Evolutionary conservation across 2,113 vertebrate species (phyloP).

Genomic region (Corythornis madagascariensis): DNA sequence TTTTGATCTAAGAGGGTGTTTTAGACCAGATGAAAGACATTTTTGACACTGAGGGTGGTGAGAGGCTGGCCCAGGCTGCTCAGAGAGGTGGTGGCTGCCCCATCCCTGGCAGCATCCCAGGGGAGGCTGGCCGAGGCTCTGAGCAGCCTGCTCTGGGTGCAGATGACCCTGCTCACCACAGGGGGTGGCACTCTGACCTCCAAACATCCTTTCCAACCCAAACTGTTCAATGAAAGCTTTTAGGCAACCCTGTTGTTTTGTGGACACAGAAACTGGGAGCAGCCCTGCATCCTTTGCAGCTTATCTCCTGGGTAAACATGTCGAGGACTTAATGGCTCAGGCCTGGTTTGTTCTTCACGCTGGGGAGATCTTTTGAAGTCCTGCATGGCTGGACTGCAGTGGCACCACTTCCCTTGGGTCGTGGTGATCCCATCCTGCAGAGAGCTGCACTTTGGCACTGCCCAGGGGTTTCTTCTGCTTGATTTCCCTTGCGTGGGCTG

Average conservation of each 20-base stretch:
- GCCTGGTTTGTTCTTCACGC: not conserved
- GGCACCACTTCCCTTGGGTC: not conserved
- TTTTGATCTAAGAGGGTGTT: not conserved
- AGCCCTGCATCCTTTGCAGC: fast-evolving
- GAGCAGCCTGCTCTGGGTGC: not conserved
- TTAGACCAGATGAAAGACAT: not conserved
- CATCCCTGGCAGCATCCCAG: not conserved
- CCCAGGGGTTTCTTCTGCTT: not conserved
- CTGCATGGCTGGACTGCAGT: not conserved
- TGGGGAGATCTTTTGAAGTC: not conserved
- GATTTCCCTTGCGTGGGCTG: not conserved
- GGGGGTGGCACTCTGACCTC: not conserved
- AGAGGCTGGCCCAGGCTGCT: not conserved
- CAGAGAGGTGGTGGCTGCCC: not conserved
- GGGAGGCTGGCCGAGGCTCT: not conserved
- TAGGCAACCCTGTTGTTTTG: not conserved
- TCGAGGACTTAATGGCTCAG: not conserved
- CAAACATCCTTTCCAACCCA: not conserved
- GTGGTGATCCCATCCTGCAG: fast-evolving
- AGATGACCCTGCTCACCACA: not conserved
- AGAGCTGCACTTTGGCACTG: not conserved
- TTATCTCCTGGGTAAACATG: fast-evolving
- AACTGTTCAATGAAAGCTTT: not conserved
- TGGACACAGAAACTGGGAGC: fast-evolving
- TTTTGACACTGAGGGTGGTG: not conserved